phyloP scores from a whole-genome alignment of 2,113 vertebrate species.

The Burhinus oedicnemus region DNA sequence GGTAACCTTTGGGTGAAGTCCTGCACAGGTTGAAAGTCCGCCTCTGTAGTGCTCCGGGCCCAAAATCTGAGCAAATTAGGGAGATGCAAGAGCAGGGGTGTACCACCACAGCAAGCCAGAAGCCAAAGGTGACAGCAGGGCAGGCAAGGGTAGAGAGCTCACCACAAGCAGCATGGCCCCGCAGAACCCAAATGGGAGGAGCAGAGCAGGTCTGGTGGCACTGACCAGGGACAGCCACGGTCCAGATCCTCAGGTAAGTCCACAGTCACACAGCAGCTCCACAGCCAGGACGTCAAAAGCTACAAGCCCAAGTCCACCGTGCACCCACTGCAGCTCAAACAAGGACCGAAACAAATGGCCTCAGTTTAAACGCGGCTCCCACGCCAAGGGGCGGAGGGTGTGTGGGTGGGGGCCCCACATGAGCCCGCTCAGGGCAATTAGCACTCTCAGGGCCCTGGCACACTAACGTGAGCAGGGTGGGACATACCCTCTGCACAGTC shows the following conservation, averaged over 20 bases:
- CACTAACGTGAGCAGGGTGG: not conserved
- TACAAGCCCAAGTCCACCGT: not conserved
- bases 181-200: rapidly evolving
- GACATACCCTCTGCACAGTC: not conserved
- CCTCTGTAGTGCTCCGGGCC: not conserved
- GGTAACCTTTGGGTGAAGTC: not conserved
- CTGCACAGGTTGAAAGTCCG: not conserved
- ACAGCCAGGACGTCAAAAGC: not conserved
- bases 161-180: not conserved
- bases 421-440: not conserved
- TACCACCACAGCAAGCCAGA: not conserved
- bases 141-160: not conserved
- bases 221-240: not conserved
- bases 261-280: not conserved
- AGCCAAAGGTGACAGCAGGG: not conserved
- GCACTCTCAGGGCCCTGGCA: not conserved
- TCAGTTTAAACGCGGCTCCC: not conserved
- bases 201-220: not conserved
- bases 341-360: rapidly evolving
- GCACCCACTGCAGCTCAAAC: not conserved
- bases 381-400: not conserved
- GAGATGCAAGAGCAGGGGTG: not conserved
- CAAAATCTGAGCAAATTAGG: not conserved
- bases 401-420: not conserved
- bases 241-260: not conserved